A percentile compares a stretch with the other conserved stretches of the same genome.
Conservation (phyloP, 2,113 vertebrate species). For the Sciurus niger region DNA sequence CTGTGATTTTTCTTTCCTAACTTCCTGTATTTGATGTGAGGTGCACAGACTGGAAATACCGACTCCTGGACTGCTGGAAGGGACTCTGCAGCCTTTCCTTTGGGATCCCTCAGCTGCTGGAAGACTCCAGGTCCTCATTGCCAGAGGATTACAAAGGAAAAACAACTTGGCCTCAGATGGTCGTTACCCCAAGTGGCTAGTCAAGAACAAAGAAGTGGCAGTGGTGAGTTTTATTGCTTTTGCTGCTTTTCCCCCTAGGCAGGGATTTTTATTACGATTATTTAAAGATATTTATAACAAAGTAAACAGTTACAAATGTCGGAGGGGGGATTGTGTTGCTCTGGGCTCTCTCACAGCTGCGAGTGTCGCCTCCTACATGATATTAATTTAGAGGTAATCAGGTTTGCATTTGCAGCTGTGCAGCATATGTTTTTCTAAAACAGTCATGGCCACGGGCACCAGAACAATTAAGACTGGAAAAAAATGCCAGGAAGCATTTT, state of each 20-base stretch:
- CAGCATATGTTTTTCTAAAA: conserved; percentile 70
- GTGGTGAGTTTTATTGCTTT: background rate
- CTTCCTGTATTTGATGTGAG: background rate
- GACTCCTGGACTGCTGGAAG: background rate
- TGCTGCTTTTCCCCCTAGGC: background rate
- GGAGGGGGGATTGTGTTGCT: background rate
- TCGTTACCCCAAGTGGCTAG: background rate
- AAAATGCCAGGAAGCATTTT: conserved; percentile 51
- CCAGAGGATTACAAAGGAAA: conserved; percentile 11
- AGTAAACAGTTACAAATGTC: conserved; percentile 59
- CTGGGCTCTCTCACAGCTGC: conserved; percentile 57
- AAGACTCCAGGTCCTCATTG: background rate
- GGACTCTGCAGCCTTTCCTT: background rate
- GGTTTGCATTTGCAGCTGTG: conserved; percentile 70
- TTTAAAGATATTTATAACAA: conserved; percentile 67
- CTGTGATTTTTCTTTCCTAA: conserved; percentile 30
- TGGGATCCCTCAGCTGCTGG: background rate
- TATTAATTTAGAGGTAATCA: conserved; percentile 82
- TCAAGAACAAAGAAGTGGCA: conserved; percentile 20
- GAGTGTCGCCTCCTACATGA: background rate
- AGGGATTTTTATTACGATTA: conserved; percentile 40
- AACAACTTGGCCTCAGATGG: background rate
- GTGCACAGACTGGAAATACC: background rate
- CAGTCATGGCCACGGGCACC: conserved; percentile 66
- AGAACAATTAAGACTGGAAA: conserved; percentile 75